A percentile compares a stretch with the other conserved stretches of the same genome.
Conservation (phyloP, 1,140 invertebrate species). For the Rhagoletis zephyria region DNA sequence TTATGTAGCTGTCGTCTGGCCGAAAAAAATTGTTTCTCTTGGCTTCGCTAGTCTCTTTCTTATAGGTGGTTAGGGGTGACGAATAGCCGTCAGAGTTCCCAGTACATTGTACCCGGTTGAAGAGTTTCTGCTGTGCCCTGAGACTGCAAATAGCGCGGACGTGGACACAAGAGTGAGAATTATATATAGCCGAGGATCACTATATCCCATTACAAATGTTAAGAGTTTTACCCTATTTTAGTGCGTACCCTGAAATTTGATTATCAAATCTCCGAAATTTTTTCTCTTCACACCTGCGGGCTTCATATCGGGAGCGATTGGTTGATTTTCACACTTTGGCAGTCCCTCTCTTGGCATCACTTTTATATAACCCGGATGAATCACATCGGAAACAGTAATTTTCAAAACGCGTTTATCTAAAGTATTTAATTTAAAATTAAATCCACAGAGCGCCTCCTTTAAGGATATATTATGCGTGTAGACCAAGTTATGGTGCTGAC, state of each 20-base stretch:
- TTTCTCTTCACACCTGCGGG: slow-evolving; percentile 59
- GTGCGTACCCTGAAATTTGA: slow-evolving; percentile 64
- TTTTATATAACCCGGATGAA: slow-evolving; percentile 78
- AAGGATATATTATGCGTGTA: slow-evolving; percentile 77
- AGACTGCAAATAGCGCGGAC: too few relatives aligned
- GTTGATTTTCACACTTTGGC: slow-evolving; percentile 74
- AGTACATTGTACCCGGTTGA: too few relatives aligned
- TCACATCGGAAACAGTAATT: slow-evolving; percentile 81
- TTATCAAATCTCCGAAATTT: slow-evolving; percentile 66
- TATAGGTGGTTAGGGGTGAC: too few relatives aligned
- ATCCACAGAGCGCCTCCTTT: slow-evolving; percentile 80
- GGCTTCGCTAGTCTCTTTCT: too few relatives aligned
- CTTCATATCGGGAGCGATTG: slow-evolving; percentile 59
- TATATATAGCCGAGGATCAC: too few relatives aligned
- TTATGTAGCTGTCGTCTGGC: too few relatives aligned
- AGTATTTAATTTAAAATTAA: slow-evolving; percentile 78
- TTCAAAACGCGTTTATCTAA: slow-evolving; percentile 80
- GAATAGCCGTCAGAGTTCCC: too few relatives aligned
- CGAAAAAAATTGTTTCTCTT: too few relatives aligned
- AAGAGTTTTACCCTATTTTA: neutral
- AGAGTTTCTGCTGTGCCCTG: too few relatives aligned
- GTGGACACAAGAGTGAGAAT: too few relatives aligned
- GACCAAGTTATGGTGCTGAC: slow-evolving; percentile 79
- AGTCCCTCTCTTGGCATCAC: slow-evolving; percentile 78
- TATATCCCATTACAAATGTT: too few relatives aligned